A percentile compares a stretch with the other conserved stretches of the same genome.
Evolutionary conservation across 2,113 vertebrate genomes (phyloP).

Genomic region (Kryptolebias marmoratus): DNA sequence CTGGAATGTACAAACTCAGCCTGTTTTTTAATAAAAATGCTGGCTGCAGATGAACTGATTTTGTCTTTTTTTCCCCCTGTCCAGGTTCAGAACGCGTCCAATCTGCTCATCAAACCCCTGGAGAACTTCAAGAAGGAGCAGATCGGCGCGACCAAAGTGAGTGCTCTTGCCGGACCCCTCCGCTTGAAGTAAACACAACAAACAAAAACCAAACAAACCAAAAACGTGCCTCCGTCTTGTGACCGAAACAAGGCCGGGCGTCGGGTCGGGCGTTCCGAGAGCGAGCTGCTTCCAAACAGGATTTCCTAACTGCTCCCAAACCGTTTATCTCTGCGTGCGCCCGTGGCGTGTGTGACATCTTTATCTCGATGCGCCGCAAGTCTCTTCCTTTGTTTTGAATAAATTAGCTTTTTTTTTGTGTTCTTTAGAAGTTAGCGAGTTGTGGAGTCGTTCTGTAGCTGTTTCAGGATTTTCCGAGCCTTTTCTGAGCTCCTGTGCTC

Average conservation of each 20-base stretch:
- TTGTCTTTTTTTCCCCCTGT: constrained; percentile 15
- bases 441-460: no score
- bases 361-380: neutral
- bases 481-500: neutral
- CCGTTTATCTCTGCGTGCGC: neutral
- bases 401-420: neutral
- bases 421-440: no score
- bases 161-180: constrained; percentile 14
- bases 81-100: constrained; percentile 95
- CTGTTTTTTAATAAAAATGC: neutral
- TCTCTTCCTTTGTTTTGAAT: neutral
- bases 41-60: no score
- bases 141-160: constrained; percentile 95
- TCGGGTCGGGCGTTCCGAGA: neutral
- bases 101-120: constrained; percentile 94
- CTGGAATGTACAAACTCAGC: neutral
- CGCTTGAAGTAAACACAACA: no score
- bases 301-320: constrained; percentile 38
- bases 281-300: constrained; percentile 1
- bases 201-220: neutral
- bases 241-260: neutral
- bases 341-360: neutral
- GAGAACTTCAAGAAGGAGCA: constrained; percentile 97
- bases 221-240: neutral
- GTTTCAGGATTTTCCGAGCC: neutral